These are phyloP conservation scores for Ctenoplectra terminalis DNA, from an alignment of 1,140 invertebrate genomes.

Conservation along the genomic window DNA sequence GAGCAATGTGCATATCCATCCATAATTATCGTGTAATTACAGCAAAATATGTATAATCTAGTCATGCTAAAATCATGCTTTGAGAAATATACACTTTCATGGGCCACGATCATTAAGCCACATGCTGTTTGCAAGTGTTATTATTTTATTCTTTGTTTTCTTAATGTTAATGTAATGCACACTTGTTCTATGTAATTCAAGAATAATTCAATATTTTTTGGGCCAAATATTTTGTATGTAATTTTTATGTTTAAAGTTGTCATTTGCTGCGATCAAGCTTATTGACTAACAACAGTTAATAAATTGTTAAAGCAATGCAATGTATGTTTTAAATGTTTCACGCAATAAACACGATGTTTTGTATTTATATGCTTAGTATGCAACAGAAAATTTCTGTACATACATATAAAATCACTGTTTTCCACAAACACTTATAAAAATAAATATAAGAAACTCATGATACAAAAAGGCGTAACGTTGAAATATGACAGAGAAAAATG, in stretches of 20 bases:
- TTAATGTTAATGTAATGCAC: not conserved
- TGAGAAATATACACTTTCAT: slow-evolving; percentile 54
- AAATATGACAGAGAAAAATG: slow-evolving; percentile 15
- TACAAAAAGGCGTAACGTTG: not conserved
- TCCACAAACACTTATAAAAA: not conserved
- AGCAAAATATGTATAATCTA: slow-evolving; percentile 47
- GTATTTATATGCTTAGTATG: not conserved
- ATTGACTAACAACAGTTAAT: not conserved
- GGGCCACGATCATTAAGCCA: slow-evolving; percentile 54
- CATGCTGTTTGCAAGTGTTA: slow-evolving; percentile 57
- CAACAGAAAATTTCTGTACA: not conserved
- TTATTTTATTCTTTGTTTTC: slow-evolving; percentile 1
- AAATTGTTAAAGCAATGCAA: not conserved
- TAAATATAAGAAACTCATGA: not conserved
- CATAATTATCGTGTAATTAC: not conserved
- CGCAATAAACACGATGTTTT: not conserved
- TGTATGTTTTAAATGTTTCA: not conserved
- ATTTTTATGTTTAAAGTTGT: not conserved
- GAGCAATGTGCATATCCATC: not conserved
- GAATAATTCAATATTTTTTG: not conserved
- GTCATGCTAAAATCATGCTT: slow-evolving; percentile 73
- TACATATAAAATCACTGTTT: not conserved
- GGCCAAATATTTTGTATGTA: not conserved
- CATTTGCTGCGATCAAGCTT: not conserved
- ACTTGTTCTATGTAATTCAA: not conserved